Evolutionary conservation across 2,113 vertebrate species (phyloP).

Genomic region (Propithecus coquereli): DNA sequence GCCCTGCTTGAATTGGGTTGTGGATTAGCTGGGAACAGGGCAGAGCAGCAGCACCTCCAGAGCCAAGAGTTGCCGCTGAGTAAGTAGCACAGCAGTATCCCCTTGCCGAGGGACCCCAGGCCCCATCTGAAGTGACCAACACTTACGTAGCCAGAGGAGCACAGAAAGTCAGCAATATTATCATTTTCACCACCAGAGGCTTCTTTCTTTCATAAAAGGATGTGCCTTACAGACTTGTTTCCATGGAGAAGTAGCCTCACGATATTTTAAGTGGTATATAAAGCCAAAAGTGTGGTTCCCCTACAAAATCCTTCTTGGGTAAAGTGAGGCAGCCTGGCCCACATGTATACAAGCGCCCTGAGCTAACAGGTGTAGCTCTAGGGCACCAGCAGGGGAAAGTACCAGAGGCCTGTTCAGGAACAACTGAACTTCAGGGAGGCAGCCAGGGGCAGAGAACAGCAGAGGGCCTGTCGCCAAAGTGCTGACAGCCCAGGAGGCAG

Average conservation of each 20-base stretch:
- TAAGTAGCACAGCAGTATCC: not conserved
- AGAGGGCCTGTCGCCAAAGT: not conserved
- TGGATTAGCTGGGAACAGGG: not conserved
- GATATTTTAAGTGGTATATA: not conserved
- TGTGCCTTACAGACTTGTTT: constrained; percentile 1
- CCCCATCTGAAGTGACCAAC: not conserved
- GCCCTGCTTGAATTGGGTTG: not conserved
- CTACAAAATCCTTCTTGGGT: not conserved
- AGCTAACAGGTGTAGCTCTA: not conserved
- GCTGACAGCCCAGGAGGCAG: not conserved
- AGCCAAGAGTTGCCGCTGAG: not conserved
- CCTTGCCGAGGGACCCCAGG: not conserved
- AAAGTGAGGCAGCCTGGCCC: not conserved
- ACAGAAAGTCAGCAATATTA: not conserved
- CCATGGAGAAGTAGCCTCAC: not conserved
- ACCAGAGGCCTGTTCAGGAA: not conserved
- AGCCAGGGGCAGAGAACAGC: not conserved
- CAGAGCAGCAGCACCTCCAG: not conserved
- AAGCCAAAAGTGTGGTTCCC: not conserved
- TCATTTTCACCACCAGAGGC: not conserved
- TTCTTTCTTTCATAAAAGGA: not conserved
- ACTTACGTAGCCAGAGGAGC: not conserved
- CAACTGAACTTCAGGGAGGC: not conserved
- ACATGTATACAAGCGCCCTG: not conserved
- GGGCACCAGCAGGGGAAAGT: not conserved